Conservation (phyloP, 2,888 invertebrate genomes). For the Drosophila putrida region DNA sequence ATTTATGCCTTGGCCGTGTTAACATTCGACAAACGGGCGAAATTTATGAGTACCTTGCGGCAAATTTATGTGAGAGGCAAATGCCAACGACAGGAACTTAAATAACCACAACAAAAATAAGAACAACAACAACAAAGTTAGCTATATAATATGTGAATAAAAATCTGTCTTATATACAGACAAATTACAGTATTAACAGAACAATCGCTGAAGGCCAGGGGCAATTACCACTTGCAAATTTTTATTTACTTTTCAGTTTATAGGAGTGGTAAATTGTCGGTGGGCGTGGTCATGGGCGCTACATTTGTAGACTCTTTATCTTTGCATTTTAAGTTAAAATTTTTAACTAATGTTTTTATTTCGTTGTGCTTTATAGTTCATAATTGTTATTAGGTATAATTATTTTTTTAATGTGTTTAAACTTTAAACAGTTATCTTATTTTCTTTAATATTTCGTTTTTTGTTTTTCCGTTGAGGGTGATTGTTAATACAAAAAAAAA, state of each 20-base stretch:
- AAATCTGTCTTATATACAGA: conserved; percentile 32
- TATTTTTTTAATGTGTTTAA: conserved; percentile 1
- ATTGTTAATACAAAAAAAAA: background rate
- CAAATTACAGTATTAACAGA: conserved; percentile 29
- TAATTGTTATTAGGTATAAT: background rate
- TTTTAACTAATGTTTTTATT: background rate
- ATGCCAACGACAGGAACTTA: conserved; percentile 25
- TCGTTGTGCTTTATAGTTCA: conserved; percentile 25
- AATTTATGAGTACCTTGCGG: conserved; percentile 67
- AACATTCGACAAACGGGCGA: conserved; percentile 32
- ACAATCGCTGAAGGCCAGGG: conserved; percentile 39
- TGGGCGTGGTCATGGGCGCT: conserved; percentile 6
- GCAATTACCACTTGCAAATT: conserved; percentile 35
- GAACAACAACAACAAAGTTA: conserved; percentile 3
- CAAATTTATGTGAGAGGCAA: conserved; percentile 59
- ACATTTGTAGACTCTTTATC: background rate
- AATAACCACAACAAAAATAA: conserved; percentile 14
- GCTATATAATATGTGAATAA: conserved; percentile 28
- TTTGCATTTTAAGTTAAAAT: no score
- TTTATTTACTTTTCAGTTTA: conserved; percentile 41
- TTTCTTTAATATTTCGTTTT: background rate
- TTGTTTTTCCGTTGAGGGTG: conserved; percentile 2
- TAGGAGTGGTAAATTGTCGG: conserved; percentile 6
- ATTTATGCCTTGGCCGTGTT: conserved; percentile 50
- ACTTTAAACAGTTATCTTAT: background rate